Evolutionary conservation across 2,888 invertebrate genomes (phyloP), one percentile per base, ranked within the genome.

Genomic region (Phyllotreta striolata): DNA sequence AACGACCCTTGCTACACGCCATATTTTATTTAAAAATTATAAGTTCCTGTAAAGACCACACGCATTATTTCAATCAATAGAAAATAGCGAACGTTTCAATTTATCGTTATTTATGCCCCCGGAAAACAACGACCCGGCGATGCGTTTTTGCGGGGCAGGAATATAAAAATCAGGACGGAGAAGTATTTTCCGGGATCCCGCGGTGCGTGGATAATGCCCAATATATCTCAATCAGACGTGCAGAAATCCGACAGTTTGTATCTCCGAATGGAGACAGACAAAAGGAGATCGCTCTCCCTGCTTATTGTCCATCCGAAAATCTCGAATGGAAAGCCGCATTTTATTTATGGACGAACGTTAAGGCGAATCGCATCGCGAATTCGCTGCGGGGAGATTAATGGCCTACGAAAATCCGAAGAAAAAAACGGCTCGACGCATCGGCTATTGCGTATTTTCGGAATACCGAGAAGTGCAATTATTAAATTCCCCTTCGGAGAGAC

Each of bases 141-240:
- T 1, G 14, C 44, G 10, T 44, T 44, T 10, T 3, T n/a, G 9
- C n/a, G 2, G 41, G n/a, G 13, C 37, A 8, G 52, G 52, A 7
- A 60, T 34, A 54, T 60, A 43, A 60, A 70, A 73, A 70, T 72
- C 71, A 71, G 69, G 70, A 71, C 70, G 66, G 67, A 66, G 66
- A 62, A 56, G 63, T 63, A 62, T 70, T 67, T 60, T 58, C 63
- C 67, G 59, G 64, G 47, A 14, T 58, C 74, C 75, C 68, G 66
- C 70, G 47, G 73, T 54, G 74, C 61, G 68, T 70, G 39, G 44
- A 44, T 44, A 73, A 69, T 69, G 68, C 70, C 67, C 74, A 74
- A 76, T 76, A 76, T 75, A 72, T 75, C 76, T 74, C 74, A 73
- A 75, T 75, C 76, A 74, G 72, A 74, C 71, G 70, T 71, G 68